Evolutionary conservation across 2,888 invertebrate species (phyloP), one percentile per base, ranked within the genome.

Genomic region (Acronicta leporina): DNA sequence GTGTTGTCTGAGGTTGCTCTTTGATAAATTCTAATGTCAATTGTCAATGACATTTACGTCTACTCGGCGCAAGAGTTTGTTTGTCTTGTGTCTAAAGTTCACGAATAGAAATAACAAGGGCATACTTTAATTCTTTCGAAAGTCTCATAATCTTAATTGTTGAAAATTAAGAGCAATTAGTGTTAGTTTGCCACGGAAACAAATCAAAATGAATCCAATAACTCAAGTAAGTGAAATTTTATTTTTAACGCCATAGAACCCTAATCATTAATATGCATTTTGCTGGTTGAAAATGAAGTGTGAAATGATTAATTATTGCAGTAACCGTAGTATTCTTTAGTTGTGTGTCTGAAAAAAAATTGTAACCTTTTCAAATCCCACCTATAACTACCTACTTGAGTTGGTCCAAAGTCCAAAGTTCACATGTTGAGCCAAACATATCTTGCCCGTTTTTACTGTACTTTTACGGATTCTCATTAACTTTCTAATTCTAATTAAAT

Each of bases 131-230:
- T 47, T 54, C 20, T 27, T 16, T n/a, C 20, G 46, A 50, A 71
- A 72, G 71, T 72, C 75, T 53, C 53, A 66, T 2, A 41, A 33
- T 7, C 6, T 35, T 40, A n/a, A 45, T 16, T 42, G 9, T 55
- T 20, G 5, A 38, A 46, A 25, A 58, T 41, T 44, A 44, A 40
- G 5, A 25, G 14, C 27, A 56, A 41, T 51, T 20, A 42, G 33
- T 55, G 14, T 38, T 50, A 47, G 9, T 20, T 40, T 42, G 25
- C 0, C 20, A 53, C 1, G 15, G n/a, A 13, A 40, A 56, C 16
- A 60, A 50, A 2, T 48, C 48, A 75, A 59, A 55, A 90, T 90
- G 90, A 89, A 90, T 83, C 89, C 91, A 14, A 67, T 90, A 13
- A 80, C 77, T 44, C 87, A 89, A 79, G 90, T 89, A 82, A 87